Evolutionary conservation across 1,140 invertebrate genomes (phyloP), one percentile per base, ranked within the genome.

Genomic region (Meloidogyne exigua): DNA sequence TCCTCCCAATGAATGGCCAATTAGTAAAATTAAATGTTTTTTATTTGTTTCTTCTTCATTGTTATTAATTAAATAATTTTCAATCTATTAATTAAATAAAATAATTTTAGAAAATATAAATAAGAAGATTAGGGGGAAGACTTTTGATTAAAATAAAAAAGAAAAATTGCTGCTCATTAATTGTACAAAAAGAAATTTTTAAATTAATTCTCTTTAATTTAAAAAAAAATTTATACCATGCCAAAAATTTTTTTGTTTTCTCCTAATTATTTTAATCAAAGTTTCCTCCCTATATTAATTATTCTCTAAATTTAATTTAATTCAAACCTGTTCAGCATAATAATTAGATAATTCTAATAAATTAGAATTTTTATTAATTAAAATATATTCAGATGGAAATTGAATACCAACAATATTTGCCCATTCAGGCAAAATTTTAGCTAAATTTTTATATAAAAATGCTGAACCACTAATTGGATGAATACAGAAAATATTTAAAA

Each of bases 391-490:
- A 62, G 72, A 76, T 7, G 77, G 63, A 69, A 79, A 83, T 28
- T 84, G 76, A 44, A 83, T 83, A 28, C 74, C 82, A 69, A 83
- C 85, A 18, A 85, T n/a, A 62, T 71, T 75, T 32, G 68, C 25
- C 23, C 78, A 36, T 28, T 71, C 69, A 5, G 82, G 82, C 32
- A 83, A 77, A 18, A 82, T 62, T 32, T 69, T 36, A 15, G 79
- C 26, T 28, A 83, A 72, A n/a, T 82, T 57, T 57, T 81, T 79
- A 62, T 83, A 83, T 23, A 83, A 81, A 44, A 75, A 81, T 26
- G 84, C 78, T 0, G 82, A 80, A 18, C 82, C 82, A 13, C 83
- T 82, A 67, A 83, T 84, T 11, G 82, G 80, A 44, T 83, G 82
- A 23, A 85, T 78, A 63, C 79, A 67, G 42, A 79, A 83, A 25